A percentile compares a stretch with the other conserved stretches of the same genome.
Evolutionary conservation across 2,797 vertebrate species (phyloP).

Genomic region (Tamandua tetradactyla): DNA sequence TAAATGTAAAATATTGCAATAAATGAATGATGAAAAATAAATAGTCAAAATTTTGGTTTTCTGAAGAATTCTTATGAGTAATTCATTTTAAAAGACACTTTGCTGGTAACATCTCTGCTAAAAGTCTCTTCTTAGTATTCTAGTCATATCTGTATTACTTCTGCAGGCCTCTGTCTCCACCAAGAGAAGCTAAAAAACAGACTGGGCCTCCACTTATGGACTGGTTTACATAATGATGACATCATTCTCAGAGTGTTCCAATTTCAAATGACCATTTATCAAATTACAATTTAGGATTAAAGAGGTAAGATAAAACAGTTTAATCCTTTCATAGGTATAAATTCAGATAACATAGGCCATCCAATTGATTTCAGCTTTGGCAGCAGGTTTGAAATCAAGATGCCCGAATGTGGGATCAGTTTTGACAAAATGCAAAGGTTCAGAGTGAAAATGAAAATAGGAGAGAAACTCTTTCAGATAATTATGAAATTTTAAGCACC

Average conservation of each 20-base stretch:
- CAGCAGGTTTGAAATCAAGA: constrained; percentile 44
- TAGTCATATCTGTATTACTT: neutral
- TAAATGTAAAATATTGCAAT: constrained; percentile 23
- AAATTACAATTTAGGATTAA: neutral
- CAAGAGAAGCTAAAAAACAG: neutral
- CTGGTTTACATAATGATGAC: neutral
- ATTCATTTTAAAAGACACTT: neutral
- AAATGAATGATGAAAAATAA: neutral
- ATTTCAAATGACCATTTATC: constrained; percentile 1
- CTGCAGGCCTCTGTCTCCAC: neutral
- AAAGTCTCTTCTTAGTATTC: neutral
- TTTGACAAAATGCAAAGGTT: constrained; percentile 41
- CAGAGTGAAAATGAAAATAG: constrained; percentile 41
- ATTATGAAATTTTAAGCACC: neutral
- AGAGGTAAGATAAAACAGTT: neutral
- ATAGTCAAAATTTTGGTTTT: neutral
- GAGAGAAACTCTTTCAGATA: constrained; percentile 44
- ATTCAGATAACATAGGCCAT: neutral
- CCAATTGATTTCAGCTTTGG: constrained; percentile 30
- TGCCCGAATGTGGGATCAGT: neutral
- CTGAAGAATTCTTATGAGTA: constrained; percentile 5
- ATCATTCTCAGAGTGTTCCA: neutral
- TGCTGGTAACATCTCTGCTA: neutral
- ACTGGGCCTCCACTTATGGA: neutral
- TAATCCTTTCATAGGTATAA: constrained; percentile 8